Evolutionary conservation across 2,797 vertebrate species (phyloP), one percentile per base, ranked within the genome.

Genomic region (Gymnothorax javanicus): DNA sequence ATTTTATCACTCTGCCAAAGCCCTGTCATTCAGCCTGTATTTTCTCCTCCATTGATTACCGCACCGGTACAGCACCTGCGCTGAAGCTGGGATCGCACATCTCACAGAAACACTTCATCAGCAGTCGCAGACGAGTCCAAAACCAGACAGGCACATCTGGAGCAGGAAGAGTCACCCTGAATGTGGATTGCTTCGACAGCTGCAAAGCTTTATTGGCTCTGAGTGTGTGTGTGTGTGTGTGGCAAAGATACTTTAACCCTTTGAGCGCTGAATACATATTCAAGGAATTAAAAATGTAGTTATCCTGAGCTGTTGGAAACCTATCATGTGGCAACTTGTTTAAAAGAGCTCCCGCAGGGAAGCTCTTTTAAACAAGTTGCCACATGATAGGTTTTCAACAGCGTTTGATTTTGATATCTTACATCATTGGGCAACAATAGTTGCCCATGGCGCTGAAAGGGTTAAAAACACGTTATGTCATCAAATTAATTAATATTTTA

Each of bases 31-130:
- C 79, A 25, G 54, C 9, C 62, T 23, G 12, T 79, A 50, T 43
- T 73, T 54, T 82, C 50, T 43, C 56, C 59, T 81, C 7, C 9
- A 67, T 84, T 57, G 67, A 57, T 43, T 59, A 73, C n/a, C 15
- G n/a, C 71, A 23, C 69, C 59, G 60, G 12, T 7, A 23, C 60
- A 27, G 52, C 83, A 85, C 87, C 84, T 85, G 71, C 69, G 62
- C 25, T 8, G 69, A 85, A n/a, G 27, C 83, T 13, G 25, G 7
- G 73, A 77, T 87, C 87, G 85, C 58, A 87, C 73, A 77, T 27
- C 33, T 33, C 82, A 52, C 23, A 87, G n/a, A 87, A 87, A 62
- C 27, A 25, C 67, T 84, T 87, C 54, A 84, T 83, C 57, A 87
- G 71, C 23, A 56, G 73, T 83, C 86, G 11, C 8, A 25, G 20